Percentiles rank a stretch among this genome's conserved stretches.
Evolutionary conservation across 2,113 vertebrate species (phyloP).

Genomic region (Oncorhynchus masou): DNA sequence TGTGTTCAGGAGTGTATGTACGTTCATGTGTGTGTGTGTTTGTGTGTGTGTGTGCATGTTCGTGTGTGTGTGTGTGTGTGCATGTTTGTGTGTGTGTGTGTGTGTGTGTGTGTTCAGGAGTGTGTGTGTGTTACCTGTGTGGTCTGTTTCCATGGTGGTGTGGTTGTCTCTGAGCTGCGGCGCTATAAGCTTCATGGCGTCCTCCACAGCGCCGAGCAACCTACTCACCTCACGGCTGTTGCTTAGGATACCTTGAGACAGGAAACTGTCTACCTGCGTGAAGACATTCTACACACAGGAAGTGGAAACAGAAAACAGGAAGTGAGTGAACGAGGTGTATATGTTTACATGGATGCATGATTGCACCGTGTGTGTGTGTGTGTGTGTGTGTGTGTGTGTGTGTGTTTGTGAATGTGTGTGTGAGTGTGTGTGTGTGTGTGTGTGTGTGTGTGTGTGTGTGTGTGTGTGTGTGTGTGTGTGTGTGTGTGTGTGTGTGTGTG

Average conservation of each 20-base stretch:
- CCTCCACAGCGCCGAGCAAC: constrained; percentile 62
- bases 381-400: background rate
- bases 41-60: no score
- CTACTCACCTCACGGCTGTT: constrained; percentile 30
- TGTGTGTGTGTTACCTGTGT: constrained; percentile 52
- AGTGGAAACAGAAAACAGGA: background rate
- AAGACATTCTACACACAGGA: constrained; percentile 58
- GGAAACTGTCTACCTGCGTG: constrained; percentile 36
- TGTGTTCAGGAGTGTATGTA: no score
- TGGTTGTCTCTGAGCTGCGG: constrained; percentile 63
- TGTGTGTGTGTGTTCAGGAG: no score
- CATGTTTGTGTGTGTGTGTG: no score
- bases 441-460: background rate
- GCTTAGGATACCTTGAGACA: constrained; percentile 28
- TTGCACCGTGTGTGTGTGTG: background rate
- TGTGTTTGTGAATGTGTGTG: background rate
- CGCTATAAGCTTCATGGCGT: constrained; percentile 64
- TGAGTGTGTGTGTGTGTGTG: constrained; percentile 13
- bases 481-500: constrained; percentile 10
- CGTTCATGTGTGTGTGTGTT: no score
- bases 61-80: no score
- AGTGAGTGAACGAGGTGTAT: background rate
- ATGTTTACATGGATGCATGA: background rate
- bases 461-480: background rate
- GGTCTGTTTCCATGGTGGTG: constrained; percentile 49